phyloP scores from a whole-genome alignment of 2,888 invertebrate species.

The Lasioglossum figueresi region DNA sequence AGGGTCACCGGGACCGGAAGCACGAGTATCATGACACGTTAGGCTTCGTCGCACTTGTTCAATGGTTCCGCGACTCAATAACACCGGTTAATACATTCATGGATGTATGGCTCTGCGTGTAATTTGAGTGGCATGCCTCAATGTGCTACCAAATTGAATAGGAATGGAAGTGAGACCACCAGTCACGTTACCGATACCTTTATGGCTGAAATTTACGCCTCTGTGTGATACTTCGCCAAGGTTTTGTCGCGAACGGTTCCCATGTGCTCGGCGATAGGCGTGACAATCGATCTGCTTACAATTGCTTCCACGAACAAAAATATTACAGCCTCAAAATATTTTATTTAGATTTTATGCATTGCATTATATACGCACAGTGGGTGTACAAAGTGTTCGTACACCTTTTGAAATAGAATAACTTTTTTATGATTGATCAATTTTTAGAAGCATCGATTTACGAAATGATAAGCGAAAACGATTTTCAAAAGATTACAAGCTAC shows the following conservation, averaged over 20 bases:
- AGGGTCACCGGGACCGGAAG: conserved; percentile 64
- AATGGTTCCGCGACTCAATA: conserved; percentile 75
- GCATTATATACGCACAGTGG: too few relatives aligned
- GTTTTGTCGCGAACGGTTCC: neutral
- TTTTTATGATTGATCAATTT: too few relatives aligned
- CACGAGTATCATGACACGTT: conserved; percentile 69
- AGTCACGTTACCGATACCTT: conserved; percentile 35
- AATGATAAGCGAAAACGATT: too few relatives aligned
- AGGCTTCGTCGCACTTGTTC: conserved; percentile 79
- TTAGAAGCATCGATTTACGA: too few relatives aligned
- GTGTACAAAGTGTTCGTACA: too few relatives aligned
- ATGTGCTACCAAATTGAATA: conserved; percentile 10
- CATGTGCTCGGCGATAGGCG: neutral
- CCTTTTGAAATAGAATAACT: too few relatives aligned
- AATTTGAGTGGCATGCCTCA: conserved; percentile 42
- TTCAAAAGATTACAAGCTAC: too few relatives aligned
- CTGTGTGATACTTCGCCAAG: neutral
- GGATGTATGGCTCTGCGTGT: conserved; percentile 32
- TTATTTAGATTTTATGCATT: too few relatives aligned
- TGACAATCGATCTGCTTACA: neutral
- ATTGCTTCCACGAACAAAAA: neutral
- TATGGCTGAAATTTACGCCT: conserved; percentile 10
- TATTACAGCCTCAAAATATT: neutral
- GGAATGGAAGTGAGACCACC: conserved; percentile 7
- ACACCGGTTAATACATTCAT: conserved; percentile 58